Conservation (phyloP, 2,113 vertebrate species). For the Oenanthe melanoleuca region DNA sequence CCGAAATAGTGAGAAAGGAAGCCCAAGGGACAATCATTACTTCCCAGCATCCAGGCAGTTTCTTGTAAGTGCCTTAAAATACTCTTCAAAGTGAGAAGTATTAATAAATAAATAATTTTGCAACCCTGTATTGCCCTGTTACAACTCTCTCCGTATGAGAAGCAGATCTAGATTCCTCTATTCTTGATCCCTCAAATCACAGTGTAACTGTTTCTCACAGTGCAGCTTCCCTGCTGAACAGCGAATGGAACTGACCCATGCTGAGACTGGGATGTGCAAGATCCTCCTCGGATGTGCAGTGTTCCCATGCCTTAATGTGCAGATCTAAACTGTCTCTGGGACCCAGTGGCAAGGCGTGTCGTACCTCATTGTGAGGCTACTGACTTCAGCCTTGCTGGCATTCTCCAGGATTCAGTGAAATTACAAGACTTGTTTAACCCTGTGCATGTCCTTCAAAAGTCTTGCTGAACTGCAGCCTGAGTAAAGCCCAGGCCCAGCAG, state of each 20-base stretch:
- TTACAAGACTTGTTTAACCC: not conserved
- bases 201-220: not conserved
- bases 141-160: not conserved
- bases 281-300: not conserved
- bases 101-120: not conserved
- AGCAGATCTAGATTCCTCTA: not conserved
- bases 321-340: not conserved
- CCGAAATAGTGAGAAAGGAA: not conserved
- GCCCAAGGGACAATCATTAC: not conserved
- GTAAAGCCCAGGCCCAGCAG: not conserved
- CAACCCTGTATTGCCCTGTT: not conserved
- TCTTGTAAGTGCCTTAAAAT: not conserved
- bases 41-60: not conserved
- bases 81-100: not conserved
- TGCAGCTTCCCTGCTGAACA: not conserved
- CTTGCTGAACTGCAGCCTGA: not conserved
- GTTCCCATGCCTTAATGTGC: fast-evolving
- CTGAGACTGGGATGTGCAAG: not conserved
- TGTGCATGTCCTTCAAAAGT: not conserved
- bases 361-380: not conserved
- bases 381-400: not conserved
- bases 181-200: not conserved
- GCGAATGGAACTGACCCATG: not conserved
- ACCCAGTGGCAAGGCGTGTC: fast-evolving
- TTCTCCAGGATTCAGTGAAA: not conserved